Base-by-base conservation (phyloP, 2,888 invertebrate species). In the Oscheius onirici region DNA sequence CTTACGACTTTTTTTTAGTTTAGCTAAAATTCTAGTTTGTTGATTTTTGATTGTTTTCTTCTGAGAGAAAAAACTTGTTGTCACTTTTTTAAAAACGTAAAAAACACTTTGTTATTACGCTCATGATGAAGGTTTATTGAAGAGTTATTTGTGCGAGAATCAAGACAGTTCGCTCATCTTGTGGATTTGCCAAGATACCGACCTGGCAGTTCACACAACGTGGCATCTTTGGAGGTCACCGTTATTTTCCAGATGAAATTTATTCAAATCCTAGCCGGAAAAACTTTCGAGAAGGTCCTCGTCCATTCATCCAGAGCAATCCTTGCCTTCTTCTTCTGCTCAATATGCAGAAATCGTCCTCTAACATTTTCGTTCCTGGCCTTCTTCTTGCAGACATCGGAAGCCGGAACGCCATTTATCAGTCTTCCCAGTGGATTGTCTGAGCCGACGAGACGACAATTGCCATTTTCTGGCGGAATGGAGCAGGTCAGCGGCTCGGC, bases 301-400 rank as follows among this genome's bases (percentile, higher is more conserved):
- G 44, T 20, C 66, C 66, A 66, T 28, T 24, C 20, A 15, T 66
- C 24, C 54, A 51, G 13, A 13, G 66, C 52, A 40, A 26, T 40
- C 34, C 66, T 17, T 15, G 66, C 51, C 26, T 17, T 26, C 28
- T 40, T 17, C 26, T 66, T 66, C 26, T 66, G 66, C 17, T 66
- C 66, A 40, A 66, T 66, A n/a, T 66, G 66, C 8, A 66, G 22
- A 34, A 66, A 66, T 28, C 22, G 20, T 40, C 66, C 66, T 26
- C n/a, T 46, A n/a, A 66, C 43, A 24, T 66, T 28, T 52, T 66
- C 24, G 22, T 60, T 44, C 41, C 11, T 17, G 11, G 60, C 60
- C 43, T 43, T 43, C 17, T 24, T 10, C n/a, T n/a, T 40, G 24
- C 60, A 60, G 10, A 60, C 60, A 13, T 60, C n/a, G 3, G 5